Conservation (phyloP, 2,888 invertebrate species). For the Chorisops tibialis region DNA sequence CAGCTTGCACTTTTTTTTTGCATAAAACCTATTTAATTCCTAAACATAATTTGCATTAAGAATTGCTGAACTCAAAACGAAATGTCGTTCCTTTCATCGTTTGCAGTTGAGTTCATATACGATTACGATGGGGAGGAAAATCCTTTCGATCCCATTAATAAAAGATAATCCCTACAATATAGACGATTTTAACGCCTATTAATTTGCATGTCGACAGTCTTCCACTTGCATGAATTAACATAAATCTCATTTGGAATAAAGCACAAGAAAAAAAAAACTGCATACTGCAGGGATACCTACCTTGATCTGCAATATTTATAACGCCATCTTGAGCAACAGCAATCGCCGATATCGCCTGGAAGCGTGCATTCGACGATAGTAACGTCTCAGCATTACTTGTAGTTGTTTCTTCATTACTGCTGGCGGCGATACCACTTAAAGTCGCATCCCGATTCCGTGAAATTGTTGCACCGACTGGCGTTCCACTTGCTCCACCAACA, state of each 20-base stretch:
- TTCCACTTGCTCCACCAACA: slow-evolving; percentile 38
- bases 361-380: slow-evolving; percentile 84
- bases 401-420: slow-evolving; percentile 46
- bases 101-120: too few species aligned
- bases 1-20: too few species aligned
- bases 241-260: background rate
- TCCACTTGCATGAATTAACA: background rate
- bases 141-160: too few species aligned
- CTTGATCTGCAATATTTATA: slow-evolving; percentile 93
- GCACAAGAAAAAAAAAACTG: background rate
- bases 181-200: too few species aligned
- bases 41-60: too few species aligned
- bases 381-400: slow-evolving; percentile 80
- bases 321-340: slow-evolving; percentile 95
- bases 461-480: slow-evolving; percentile 9
- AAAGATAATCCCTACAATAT: too few species aligned
- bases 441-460: slow-evolving; percentile 16
- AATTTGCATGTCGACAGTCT: too few species aligned
- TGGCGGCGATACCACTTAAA: background rate
- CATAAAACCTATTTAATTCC: too few species aligned
- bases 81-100: too few species aligned
- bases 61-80: too few species aligned
- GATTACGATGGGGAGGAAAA: too few species aligned
- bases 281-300: slow-evolving; percentile 49
- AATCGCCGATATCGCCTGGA: slow-evolving; percentile 83